Percentiles rank a stretch among this genome's conserved stretches.
phyloP scores from a whole-genome alignment of 53 echinoderm and acorn worm genomes.

The Glandiceps talaboti region DNA sequence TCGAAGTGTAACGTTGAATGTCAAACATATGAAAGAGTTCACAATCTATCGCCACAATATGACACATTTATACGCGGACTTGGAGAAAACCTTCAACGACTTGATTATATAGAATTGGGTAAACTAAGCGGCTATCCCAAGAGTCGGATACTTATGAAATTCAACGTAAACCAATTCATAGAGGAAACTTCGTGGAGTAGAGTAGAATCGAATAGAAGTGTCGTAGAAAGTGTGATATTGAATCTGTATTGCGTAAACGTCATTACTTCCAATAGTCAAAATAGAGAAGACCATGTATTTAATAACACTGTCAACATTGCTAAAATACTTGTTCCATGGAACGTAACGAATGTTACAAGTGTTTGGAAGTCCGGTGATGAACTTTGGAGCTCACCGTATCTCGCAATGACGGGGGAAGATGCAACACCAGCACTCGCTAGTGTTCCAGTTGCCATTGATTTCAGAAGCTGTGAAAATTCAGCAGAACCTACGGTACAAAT shows the following conservation, averaged over 20 bases:
- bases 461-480: neutral
- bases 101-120: neutral
- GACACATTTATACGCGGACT: neutral
- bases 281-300: neutral
- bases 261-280: neutral
- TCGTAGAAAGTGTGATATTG: conserved; percentile 9
- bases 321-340: neutral
- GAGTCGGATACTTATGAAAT: neutral
- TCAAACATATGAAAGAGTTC: neutral
- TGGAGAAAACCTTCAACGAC: neutral
- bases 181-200: neutral
- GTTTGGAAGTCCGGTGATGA: neutral
- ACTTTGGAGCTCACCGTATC: neutral
- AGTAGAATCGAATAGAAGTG: neutral
- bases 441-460: neutral
- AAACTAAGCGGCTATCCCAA: neutral
- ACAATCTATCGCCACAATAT: neutral
- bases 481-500: neutral
- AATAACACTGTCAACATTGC: neutral
- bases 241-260: conserved; percentile 15
- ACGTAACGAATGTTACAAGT: neutral
- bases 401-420: neutral
- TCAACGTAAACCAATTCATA: neutral
- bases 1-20: too few relatives aligned
- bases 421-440: neutral